These are phyloP conservation scores for Prochilodus magdalenae DNA, from an alignment of 2,113 vertebrate species.

Conservation along the genomic window DNA sequence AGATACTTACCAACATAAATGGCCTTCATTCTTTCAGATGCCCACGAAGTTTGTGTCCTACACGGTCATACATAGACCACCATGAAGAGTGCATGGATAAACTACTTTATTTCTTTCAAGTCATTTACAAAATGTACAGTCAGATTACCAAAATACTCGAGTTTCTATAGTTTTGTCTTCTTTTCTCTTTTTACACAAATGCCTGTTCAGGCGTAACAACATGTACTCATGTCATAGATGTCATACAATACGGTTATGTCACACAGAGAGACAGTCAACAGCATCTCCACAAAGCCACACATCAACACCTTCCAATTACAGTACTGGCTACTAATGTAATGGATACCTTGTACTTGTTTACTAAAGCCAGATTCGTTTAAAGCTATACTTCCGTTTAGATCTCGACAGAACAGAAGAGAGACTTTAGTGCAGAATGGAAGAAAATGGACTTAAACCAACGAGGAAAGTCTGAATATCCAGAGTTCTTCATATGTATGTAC, in stretches of 20 bases:
- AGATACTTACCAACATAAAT: too few relatives aligned
- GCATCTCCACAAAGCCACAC: constrained; percentile 29
- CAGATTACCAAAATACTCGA: constrained; percentile 65
- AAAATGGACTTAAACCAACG: constrained; percentile 1
- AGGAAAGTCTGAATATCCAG: not conserved
- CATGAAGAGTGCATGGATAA: constrained; percentile 51
- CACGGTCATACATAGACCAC: too few relatives aligned
- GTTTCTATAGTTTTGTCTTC: constrained; percentile 4
- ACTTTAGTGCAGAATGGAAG: not conserved
- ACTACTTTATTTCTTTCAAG: constrained; percentile 63
- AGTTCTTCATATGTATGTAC: not conserved
- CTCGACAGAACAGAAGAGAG: constrained; percentile 9
- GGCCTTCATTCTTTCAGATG: too few relatives aligned
- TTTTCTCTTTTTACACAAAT: constrained; percentile 45
- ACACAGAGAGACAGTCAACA: constrained; percentile 44
- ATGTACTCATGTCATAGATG: constrained; percentile 51
- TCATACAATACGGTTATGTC: constrained; percentile 45
- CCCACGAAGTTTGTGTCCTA: too few relatives aligned
- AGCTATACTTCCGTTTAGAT: not conserved
- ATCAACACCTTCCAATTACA: constrained; percentile 29
- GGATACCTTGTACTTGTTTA: not conserved
- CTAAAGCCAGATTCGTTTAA: not conserved
- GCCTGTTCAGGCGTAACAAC: constrained; percentile 38
- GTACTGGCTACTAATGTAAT: not conserved
- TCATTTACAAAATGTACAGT: constrained; percentile 73